Percentiles rank a stretch among this genome's conserved stretches.
Conservation (phyloP, 2,888 invertebrate species). For the Exephanes ischioxanthus region DNA sequence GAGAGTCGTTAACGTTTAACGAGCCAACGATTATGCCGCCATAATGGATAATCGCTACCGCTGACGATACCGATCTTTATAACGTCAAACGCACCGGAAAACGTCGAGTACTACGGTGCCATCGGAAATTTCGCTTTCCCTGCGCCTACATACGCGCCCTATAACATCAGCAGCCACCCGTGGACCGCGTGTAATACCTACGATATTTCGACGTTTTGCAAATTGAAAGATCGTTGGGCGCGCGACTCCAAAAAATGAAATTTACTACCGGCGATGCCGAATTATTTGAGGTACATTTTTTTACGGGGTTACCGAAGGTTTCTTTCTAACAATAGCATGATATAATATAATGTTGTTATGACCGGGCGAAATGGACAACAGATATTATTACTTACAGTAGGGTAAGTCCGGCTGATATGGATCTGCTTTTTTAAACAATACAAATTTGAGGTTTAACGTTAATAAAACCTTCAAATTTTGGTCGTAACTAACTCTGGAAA, state of each 20-base stretch:
- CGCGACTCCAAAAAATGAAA: slow-evolving; percentile 14
- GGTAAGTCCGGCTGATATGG: no score
- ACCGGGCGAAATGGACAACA: no score
- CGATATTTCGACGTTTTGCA: slow-evolving; percentile 52
- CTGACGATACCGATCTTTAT: slow-evolving; percentile 82
- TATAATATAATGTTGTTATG: neutral
- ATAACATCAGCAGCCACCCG: slow-evolving; percentile 33
- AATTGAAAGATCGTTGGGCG: slow-evolving; percentile 59
- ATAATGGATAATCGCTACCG: slow-evolving; percentile 83
- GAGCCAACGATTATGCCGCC: slow-evolving; percentile 83
- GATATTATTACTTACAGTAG: no score
- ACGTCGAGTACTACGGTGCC: slow-evolving; percentile 65
- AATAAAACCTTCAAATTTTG: no score
- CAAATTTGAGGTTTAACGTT: no score
- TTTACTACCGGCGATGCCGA: neutral
- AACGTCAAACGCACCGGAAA: slow-evolving; percentile 78
- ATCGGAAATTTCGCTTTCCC: slow-evolving; percentile 59
- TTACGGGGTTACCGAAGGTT: neutral
- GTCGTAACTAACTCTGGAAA: no score
- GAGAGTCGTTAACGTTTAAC: slow-evolving; percentile 81
- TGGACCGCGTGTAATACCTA: slow-evolving; percentile 12
- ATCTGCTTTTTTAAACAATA: no score
- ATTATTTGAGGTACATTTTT: neutral
- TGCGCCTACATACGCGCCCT: slow-evolving; percentile 6
- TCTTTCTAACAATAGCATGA: neutral